Base-by-base conservation (phyloP, 2,888 invertebrate species). In the Flexamia atlantica region DNA sequence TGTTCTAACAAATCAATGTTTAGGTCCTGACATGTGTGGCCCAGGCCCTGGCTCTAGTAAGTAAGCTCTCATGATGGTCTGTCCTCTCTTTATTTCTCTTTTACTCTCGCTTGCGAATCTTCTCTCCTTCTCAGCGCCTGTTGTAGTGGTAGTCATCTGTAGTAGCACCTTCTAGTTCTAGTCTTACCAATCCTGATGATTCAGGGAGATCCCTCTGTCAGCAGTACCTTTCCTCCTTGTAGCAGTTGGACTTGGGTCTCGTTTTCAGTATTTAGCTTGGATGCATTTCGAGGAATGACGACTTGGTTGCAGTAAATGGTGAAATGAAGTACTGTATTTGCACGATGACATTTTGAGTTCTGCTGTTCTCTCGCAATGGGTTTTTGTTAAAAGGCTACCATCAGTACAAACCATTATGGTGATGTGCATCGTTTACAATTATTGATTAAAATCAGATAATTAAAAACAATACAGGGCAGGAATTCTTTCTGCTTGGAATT, bases 1-100 rank as follows among this genome's bases (percentile, higher is more conserved):
- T 57, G 57, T 25, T 42, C 32, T 79, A 57, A 79, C 57, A 23
- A 76, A 1, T 79, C 30, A 53, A 30, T 79, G 68, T 85, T 85
- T 87, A 93, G 93, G 93, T 92, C 93, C 93, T 87, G 92, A 93
- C 89, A 91, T 91, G 89, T 93, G 93, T 90, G 90, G 92, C 89
- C 92, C 91, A 89, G 90, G 89, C 88, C 50, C 72, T 70, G 92
- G 91, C 89, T 91, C 92, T 90, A 93, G 93, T 93, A 93, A 93
- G 93, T 93, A 92, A 86, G 57, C 82, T 42, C 28, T 25, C 76
- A 72, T 84, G 28, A 60, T 53, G n/a, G 42, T 25, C 23, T 40
- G 36, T 20, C n/a, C 36, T 40, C 20, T 70, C 68, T 60, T 7
- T 25, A n/a, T n/a, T n/a, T n/a, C n/a, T n/a, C n/a, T n/a, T n/a